Base-by-base conservation (phyloP, 2,797 vertebrate species). In the Lepus townsendii region DNA sequence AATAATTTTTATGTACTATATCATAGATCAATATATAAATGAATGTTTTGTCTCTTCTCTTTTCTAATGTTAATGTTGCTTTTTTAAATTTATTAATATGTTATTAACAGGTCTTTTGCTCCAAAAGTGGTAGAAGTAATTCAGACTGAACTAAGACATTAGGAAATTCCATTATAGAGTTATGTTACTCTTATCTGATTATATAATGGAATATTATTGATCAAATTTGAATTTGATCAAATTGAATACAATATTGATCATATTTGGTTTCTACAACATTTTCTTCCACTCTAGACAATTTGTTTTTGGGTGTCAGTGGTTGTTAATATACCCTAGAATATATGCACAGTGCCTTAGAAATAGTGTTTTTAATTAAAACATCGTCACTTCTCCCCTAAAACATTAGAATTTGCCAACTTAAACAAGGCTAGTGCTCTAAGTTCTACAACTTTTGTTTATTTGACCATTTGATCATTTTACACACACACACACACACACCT, bases 401-500 rank as follows among this genome's bases (percentile, higher is more conserved):
- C 11, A 19, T 19, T 14, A 95, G 76, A 72, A 93, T 19, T 2
- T 35, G 79, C 91, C 50, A 92, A 93, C 96, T 93, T 92, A 96
- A 94, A 85, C 80, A 96, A 50, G 68, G 60, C 68, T 14, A 60
- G 42, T 24, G 16, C 84, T 95, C 20, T 68, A 72, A 73, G 80
- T 73, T 79, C 94, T 83, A 79, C 65, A 75, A 83, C 32, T 91
- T 96, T 57, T 66, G 69, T 95, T 97, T 96, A 95, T 79, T 71
- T 1, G 0, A 90, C 47, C 66, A 54, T 68, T 82, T 97, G 90
- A 93, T 97, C 71, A 92, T n/a, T 93, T 84, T 3, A 69, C 38
- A 32, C 13, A 38, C 4, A 32, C 32, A 42, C 16, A 27, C 66
- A 54, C 10, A 52, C 50, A 68, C 20, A 65, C 32, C 30, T 75